A percentile compares a stretch with the other conserved stretches of the same genome.
Conservation (phyloP, 2,113 vertebrate species). For the Lepus timidus region DNA sequence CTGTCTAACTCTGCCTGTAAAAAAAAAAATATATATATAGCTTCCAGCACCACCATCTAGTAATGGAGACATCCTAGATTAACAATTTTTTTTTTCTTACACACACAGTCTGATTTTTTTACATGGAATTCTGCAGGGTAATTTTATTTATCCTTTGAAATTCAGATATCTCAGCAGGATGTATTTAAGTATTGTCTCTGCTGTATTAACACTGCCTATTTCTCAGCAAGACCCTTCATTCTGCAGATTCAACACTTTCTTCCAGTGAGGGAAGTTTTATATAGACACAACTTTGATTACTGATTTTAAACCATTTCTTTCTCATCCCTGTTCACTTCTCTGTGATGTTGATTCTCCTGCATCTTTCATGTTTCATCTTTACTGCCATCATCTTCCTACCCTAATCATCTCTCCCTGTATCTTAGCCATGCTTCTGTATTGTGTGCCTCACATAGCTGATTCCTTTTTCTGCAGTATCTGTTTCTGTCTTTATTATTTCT, state of each 20-base stretch:
- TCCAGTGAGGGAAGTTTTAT: constrained; percentile 44
- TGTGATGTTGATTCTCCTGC: background rate
- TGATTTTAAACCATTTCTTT: constrained; percentile 3
- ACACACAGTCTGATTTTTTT: constrained; percentile 49
- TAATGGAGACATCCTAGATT: background rate
- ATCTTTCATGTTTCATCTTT: constrained; percentile 52
- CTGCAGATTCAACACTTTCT: constrained; percentile 42
- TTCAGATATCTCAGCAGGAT: constrained; percentile 60
- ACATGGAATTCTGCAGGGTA: background rate
- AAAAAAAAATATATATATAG: too few species aligned
- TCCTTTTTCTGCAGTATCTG: background rate
- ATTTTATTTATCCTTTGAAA: constrained; percentile 69
- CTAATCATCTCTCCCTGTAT: background rate
- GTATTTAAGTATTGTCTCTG: constrained; percentile 54
- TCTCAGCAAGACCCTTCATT: constrained; percentile 49
- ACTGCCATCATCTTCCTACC: constrained; percentile 1
- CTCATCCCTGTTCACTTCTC: constrained; percentile 26
- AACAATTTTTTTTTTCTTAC: background rate
- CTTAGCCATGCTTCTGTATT: background rate
- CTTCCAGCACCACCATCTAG: background rate
- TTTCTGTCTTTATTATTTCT: constrained; percentile 34
- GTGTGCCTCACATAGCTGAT: background rate
- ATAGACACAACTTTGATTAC: constrained; percentile 36
- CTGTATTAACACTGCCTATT: constrained; percentile 56
- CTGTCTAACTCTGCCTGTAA: too few species aligned